phyloP scores from a whole-genome alignment of 2,888 invertebrate genomes.

The Mesorhabditis spiculigera region DNA sequence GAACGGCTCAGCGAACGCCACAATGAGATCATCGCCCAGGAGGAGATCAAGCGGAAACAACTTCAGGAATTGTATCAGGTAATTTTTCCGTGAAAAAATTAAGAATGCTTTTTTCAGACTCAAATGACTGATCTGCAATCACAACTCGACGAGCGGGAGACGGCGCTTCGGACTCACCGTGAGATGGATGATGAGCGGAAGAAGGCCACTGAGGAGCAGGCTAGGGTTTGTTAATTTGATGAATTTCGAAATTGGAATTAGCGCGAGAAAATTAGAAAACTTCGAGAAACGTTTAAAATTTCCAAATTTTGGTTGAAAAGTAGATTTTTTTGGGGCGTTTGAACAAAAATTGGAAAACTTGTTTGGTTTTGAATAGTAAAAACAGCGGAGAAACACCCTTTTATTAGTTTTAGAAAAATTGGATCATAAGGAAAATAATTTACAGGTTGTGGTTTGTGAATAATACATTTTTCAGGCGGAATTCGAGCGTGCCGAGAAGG shows the following conservation, averaged over 20 bases:
- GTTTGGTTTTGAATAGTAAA: too few relatives aligned
- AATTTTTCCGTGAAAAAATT: background rate
- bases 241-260: too few relatives aligned
- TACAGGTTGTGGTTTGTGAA: too few relatives aligned
- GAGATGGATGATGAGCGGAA: conserved; percentile 43
- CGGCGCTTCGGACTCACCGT: conserved; percentile 33
- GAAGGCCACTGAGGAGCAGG: conserved; percentile 34
- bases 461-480: conserved; percentile 18
- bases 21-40: conserved; percentile 38
- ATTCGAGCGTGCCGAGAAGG: conserved; percentile 62
- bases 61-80: conserved; percentile 34
- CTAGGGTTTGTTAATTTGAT: background rate
- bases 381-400: background rate
- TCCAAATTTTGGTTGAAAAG: too few relatives aligned
- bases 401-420: background rate
- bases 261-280: too few relatives aligned
- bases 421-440: too few relatives aligned
- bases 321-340: too few relatives aligned
- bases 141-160: conserved; percentile 42
- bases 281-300: too few relatives aligned
- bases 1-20: conserved; percentile 29
- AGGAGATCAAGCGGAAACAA: conserved; percentile 34
- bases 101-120: conserved; percentile 18
- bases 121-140: conserved; percentile 42
- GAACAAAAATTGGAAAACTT: background rate